Base-by-base conservation (phyloP, 2,888 invertebrate genomes). In the Aleiodes leptofemur region DNA sequence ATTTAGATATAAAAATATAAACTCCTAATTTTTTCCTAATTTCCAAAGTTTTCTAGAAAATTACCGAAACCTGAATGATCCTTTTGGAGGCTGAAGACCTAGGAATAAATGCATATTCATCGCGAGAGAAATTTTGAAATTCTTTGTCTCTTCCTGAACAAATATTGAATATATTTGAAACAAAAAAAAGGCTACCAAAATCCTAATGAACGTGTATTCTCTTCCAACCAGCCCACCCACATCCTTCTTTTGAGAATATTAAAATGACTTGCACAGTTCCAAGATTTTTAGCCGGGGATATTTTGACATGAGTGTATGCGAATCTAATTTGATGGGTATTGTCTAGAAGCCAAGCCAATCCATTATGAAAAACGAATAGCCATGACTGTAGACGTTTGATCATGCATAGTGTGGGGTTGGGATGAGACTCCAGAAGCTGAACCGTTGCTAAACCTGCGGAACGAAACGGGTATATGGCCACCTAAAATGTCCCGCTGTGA, bases 401-500 rank as follows among this genome's bases (percentile, higher is more conserved):
- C 77, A 73, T 64, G 64, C 16, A 64, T 64, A 61, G 61, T 38
- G 34, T 38, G 34, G 14, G 38, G 61, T 38, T 14, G 8, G 59
- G 11, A 38, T n/a, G 14, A 56, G 68, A 70, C 68, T 56, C 51
- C 64, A 68, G 76, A 69, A 68, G 70, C 74, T 74, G 4, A 61
- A 38, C 38, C n/a, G 61, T 61, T 23, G 64, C 43, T 48, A 64
- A 64, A 64, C 48, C 66, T 57, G 59, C 11, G 66, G 76, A 34
- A 55, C 57, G 53, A 68, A 72, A 68, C 55, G 76, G 78, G 78
- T 76, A 78, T 81, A 78, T 80, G 77, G 76, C 64, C 64, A 64
- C 43, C 64, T 64, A 64, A 78, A 77, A 76, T 80, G 78, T 76
- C 83, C 83, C 80, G 84, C 86, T 84, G 86, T 73, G 82, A 79